These are phyloP conservation scores for Idaea straminata DNA, from an alignment of 2,888 invertebrate genomes.

Conservation along the genomic window DNA sequence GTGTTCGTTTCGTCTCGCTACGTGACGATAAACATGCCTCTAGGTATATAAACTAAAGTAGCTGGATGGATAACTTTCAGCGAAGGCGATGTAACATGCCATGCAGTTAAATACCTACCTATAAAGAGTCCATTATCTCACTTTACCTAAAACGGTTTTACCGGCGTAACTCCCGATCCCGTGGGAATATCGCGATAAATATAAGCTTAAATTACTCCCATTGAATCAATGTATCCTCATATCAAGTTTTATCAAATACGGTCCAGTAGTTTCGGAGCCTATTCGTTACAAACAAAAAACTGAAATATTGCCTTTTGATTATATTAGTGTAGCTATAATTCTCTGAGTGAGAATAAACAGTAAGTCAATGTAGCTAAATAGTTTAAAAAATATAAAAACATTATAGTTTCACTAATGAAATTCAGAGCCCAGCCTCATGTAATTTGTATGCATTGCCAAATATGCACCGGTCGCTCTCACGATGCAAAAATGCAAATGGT, in stretches of 20 bases:
- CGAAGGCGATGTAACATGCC: neutral
- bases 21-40: slow-evolving; percentile 5
- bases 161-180: too few relatives aligned
- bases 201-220: neutral
- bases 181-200: too few relatives aligned
- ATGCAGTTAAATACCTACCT: slow-evolving; percentile 3
- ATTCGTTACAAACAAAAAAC: too few relatives aligned
- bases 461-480: slow-evolving; percentile 42
- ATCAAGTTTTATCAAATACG: too few relatives aligned
- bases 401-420: neutral
- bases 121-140: neutral
- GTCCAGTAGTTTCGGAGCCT: too few relatives aligned
- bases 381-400: neutral
- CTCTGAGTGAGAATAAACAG: too few relatives aligned
- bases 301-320: too few relatives aligned
- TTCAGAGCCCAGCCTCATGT: slow-evolving; percentile 3
- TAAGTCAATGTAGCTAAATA: too few relatives aligned
- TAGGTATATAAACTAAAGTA: slow-evolving; percentile 3
- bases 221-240: neutral
- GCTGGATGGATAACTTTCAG: slow-evolving; percentile 6
- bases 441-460: slow-evolving; percentile 32
- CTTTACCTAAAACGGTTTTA: neutral
- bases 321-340: too few relatives aligned
- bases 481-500: slow-evolving; percentile 53
- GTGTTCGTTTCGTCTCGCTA: neutral